These are phyloP conservation scores for Macrocentrus cingulum DNA, from an alignment of 1,140 invertebrate genomes.

Conservation along the genomic window DNA sequence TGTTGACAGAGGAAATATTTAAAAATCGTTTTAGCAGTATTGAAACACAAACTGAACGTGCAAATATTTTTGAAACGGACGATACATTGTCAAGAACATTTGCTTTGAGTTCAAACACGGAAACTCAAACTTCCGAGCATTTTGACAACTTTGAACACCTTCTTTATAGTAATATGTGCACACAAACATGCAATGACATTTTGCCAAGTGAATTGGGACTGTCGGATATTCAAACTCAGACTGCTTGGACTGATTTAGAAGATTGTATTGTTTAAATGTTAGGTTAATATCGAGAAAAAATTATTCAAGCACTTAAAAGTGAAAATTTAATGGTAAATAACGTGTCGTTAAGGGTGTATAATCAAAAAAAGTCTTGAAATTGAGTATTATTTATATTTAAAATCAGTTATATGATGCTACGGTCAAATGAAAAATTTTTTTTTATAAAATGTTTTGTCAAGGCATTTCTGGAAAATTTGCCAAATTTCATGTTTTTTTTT, in stretches of 20 bases:
- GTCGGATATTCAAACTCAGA: conserved; percentile 66
- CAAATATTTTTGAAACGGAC: conserved; percentile 48
- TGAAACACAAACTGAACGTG: conserved; percentile 63
- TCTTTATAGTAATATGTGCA: conserved; percentile 63
- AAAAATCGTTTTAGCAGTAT: conserved; percentile 57
- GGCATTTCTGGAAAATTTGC: no score
- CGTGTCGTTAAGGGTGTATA: no score
- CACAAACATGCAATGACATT: conserved; percentile 65
- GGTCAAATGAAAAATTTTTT: no score
- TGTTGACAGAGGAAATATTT: conserved; percentile 49
- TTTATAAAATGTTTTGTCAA: no score
- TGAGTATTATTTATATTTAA: no score
- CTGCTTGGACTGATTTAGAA: conserved; percentile 54
- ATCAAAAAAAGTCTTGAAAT: no score
- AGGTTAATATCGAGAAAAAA: conserved; percentile 34
- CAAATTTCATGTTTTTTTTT: no score
- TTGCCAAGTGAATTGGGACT: conserved; percentile 59
- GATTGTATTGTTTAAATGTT: conserved; percentile 47
- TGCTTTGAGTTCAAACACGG: conserved; percentile 53
- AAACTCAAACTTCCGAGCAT: conserved; percentile 59
- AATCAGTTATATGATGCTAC: no score
- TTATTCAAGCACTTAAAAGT: no score
- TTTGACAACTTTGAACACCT: conserved; percentile 56
- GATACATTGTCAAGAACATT: conserved; percentile 43
- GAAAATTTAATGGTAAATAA: no score